Percentiles rank a stretch among this genome's conserved stretches.
These are phyloP conservation scores for Phalacrocorax aristotelis DNA, from an alignment of 2,113 vertebrate species.

Conservation along the genomic window DNA sequence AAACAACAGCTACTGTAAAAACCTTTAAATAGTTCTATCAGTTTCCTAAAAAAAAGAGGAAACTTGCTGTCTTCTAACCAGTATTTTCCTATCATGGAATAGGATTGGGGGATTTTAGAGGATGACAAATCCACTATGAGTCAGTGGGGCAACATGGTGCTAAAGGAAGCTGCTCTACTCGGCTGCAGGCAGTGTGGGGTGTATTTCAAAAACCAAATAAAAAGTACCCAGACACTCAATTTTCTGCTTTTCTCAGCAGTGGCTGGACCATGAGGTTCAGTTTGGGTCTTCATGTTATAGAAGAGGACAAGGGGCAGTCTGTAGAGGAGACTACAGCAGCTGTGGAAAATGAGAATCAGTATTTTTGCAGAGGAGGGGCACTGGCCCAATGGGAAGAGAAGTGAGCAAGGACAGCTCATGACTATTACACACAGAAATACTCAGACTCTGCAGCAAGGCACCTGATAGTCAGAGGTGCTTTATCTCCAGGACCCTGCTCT, in stretches of 20 bases:
- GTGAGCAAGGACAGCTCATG: not conserved
- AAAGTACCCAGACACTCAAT: not conserved
- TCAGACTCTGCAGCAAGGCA: not conserved
- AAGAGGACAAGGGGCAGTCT: not conserved
- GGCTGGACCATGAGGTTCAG: not conserved
- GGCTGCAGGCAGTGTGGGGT: not conserved
- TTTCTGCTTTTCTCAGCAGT: slow-evolving; percentile 57
- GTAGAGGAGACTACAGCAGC: not conserved
- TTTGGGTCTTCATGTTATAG: not conserved
- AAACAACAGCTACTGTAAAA: not conserved
- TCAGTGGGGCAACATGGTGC: not conserved
- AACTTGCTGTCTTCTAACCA: not conserved
- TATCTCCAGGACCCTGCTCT: not conserved
- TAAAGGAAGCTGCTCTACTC: not conserved
- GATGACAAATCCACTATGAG: slow-evolving; percentile 46
- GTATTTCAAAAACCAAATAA: not conserved
- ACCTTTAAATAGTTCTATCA: slow-evolving; percentile 46
- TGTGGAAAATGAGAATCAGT: slow-evolving; percentile 31
- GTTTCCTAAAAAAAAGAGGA: slow-evolving; percentile 46
- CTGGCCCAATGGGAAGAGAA: not conserved
- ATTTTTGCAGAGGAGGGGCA: not conserved
- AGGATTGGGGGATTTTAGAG: slow-evolving; percentile 51
- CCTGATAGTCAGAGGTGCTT: not conserved
- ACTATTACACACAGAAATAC: not conserved
- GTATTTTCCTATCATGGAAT: slow-evolving; percentile 49